Conservation (phyloP, 2,797 vertebrate genomes). For the Echiichthys vipera region DNA sequence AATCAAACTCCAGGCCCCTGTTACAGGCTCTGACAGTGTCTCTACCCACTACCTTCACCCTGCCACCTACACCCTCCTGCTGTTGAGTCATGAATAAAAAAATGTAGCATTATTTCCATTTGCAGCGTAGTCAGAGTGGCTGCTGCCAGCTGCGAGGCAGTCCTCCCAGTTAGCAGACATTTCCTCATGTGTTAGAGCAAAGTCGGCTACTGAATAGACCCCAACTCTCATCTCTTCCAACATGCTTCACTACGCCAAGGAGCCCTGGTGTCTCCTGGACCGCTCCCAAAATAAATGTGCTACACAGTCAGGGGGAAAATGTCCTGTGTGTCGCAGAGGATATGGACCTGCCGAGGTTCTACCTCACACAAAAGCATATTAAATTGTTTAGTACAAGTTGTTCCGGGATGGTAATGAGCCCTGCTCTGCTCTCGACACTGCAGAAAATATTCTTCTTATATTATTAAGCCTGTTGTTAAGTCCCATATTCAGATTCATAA, state of each 20-base stretch:
- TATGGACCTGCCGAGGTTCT: constrained; percentile 49
- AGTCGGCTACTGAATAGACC: constrained; percentile 65
- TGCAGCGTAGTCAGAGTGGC: constrained; percentile 35
- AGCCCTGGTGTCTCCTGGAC: constrained; percentile 81
- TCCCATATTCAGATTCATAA: neutral
- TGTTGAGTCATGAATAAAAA: constrained; percentile 46
- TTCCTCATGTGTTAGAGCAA: constrained; percentile 78
- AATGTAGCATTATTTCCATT: constrained; percentile 71
- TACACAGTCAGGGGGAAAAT: constrained; percentile 65
- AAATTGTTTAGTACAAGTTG: constrained; percentile 63
- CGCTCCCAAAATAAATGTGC: constrained; percentile 78
- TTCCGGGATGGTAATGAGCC: constrained; percentile 41
- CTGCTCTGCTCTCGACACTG: neutral
- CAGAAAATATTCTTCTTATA: neutral
- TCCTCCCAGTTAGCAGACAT: constrained; percentile 75
- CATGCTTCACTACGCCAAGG: constrained; percentile 67
- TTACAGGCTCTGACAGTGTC: constrained; percentile 6
- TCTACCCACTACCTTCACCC: constrained; percentile 22
- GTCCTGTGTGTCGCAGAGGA: constrained; percentile 53
- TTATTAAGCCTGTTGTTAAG: neutral
- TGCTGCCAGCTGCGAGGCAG: constrained; percentile 66
- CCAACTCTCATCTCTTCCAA: constrained; percentile 70
- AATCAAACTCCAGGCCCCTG: constrained; percentile 27
- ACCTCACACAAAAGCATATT: constrained; percentile 63
- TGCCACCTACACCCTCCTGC: constrained; percentile 49